Percentiles rank a stretch among this genome's conserved stretches.
Evolutionary conservation across 2,797 vertebrate genomes (phyloP).

Genomic region (Malacoraja senta): DNA sequence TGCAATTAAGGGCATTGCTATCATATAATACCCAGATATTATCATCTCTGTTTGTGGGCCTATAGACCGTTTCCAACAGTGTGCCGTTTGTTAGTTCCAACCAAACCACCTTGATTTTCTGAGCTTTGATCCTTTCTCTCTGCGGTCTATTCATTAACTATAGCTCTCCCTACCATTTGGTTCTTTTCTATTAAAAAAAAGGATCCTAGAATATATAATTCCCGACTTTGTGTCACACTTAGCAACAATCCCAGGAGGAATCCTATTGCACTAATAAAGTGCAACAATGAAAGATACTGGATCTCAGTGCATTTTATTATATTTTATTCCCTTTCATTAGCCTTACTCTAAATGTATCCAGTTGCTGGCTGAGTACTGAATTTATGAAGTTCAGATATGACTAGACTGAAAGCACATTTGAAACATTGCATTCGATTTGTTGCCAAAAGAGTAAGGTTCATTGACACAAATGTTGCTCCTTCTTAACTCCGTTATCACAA

Average conservation of each 20-base stretch:
- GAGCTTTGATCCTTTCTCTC: too few species aligned
- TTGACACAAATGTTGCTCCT: not conserved
- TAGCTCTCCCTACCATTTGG: too few species aligned
- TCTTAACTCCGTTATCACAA: not conserved
- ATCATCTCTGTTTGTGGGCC: too few species aligned
- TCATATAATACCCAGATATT: too few species aligned
- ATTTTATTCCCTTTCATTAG: not conserved
- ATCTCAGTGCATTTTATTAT: not conserved
- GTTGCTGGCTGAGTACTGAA: not conserved
- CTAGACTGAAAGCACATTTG: not conserved
- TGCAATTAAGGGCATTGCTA: too few species aligned
- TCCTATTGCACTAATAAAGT: not conserved
- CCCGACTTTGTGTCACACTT: not conserved
- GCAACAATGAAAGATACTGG: not conserved
- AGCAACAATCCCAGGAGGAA: not conserved
- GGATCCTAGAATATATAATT: not conserved
- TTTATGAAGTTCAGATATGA: not conserved
- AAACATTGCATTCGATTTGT: not conserved
- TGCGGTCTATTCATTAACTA: too few species aligned
- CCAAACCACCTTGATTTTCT: too few species aligned
- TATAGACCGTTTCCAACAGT: too few species aligned
- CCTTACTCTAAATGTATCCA: not conserved
- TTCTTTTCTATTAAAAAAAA: not conserved
- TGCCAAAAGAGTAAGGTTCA: not conserved
- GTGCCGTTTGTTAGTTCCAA: too few species aligned